Evolutionary conservation across 2,113 vertebrate genomes (phyloP).

Genomic region (Andinoacara biseriatus): DNA sequence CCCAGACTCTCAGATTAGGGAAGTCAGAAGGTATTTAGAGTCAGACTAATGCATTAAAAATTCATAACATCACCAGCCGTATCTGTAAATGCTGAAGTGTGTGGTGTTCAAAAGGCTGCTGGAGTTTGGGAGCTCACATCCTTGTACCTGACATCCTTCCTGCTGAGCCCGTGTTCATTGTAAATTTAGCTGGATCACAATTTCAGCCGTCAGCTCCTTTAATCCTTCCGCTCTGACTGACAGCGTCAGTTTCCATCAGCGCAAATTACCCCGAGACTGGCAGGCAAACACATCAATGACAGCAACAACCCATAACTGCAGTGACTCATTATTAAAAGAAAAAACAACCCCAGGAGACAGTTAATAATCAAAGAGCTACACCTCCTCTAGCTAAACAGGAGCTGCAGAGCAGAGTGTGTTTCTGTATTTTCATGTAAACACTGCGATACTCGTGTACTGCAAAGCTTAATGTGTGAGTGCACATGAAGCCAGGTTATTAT

Average conservation of each 20-base stretch:
- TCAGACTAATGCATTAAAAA: conserved; percentile 3
- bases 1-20: not conserved
- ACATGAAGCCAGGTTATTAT: not conserved
- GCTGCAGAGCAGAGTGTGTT: not conserved
- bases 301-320: not conserved
- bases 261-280: not conserved
- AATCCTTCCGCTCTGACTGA: conserved; percentile 10
- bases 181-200: conserved; percentile 2
- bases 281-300: conserved; percentile 13
- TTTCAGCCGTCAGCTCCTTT: not conserved
- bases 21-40: not conserved
- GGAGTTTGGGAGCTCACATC: not conserved
- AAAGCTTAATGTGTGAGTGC: not conserved
- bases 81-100: not conserved
- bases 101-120: not conserved
- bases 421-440: conserved; percentile 2
- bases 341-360: conserved; percentile 1
- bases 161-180: not conserved
- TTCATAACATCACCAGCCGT: not conserved
- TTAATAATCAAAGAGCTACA: conserved; percentile 9
- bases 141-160: conserved; percentile 12
- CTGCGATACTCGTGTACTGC: not conserved
- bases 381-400: conserved; percentile 1
- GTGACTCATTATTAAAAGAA: conserved; percentile 4
- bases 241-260: not conserved